These are phyloP conservation scores for Valencia hispanica DNA, from an alignment of 2,797 vertebrate genomes.

Conservation along the genomic window DNA sequence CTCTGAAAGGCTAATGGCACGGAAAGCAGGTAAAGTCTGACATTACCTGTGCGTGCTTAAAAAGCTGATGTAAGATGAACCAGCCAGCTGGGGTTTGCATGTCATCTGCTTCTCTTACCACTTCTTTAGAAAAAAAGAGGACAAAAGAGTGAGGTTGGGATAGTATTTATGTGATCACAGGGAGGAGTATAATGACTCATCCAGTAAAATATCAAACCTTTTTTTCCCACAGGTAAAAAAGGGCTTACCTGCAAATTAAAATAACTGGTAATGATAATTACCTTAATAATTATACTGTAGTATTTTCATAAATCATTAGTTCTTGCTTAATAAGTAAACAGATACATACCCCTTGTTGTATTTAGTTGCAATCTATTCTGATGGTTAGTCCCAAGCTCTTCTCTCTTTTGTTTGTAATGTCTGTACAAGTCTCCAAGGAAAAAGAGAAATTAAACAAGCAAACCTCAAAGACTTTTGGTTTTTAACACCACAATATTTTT, in stretches of 20 bases:
- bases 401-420: conserved; percentile 62
- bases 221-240: conserved; percentile 64
- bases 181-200: conserved; percentile 68
- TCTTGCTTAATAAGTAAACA: conserved; percentile 42
- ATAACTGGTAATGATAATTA: conserved; percentile 70
- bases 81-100: conserved; percentile 41
- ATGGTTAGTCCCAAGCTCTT: conserved; percentile 44
- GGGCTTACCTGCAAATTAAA: conserved; percentile 74
- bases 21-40: conserved; percentile 68
- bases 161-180: conserved; percentile 24
- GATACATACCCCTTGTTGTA: conserved; percentile 18
- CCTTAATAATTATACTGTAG: conserved; percentile 70
- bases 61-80: conserved; percentile 57
- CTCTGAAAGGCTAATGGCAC: conserved; percentile 63
- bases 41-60: conserved; percentile 49
- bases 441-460: conserved; percentile 59
- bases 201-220: conserved; percentile 59
- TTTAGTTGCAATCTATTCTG: conserved; percentile 24
- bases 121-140: conserved; percentile 35
- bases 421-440: conserved; percentile 55
- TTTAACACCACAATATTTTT: conserved; percentile 54
- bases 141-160: conserved; percentile 12
- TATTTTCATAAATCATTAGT: conserved; percentile 69
- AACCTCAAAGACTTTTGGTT: conserved; percentile 68
- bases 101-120: conserved; percentile 60